Evolutionary conservation across 2,888 invertebrate genomes (phyloP), one percentile per base, ranked within the genome.

Genomic region (Drosophila robusta): DNA sequence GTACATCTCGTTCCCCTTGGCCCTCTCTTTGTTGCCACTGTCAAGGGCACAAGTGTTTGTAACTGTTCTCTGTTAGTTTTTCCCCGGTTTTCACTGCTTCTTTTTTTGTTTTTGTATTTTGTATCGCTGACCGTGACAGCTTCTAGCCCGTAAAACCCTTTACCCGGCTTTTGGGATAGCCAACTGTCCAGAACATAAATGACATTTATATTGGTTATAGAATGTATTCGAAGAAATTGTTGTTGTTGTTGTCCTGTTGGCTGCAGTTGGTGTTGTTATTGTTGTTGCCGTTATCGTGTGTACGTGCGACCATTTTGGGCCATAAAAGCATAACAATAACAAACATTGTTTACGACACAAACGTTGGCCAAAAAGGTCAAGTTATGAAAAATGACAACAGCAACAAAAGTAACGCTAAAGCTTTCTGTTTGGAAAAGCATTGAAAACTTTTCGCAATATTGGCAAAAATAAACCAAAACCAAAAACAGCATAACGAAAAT

Each of bases 141-240:
- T 80, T 82, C 60, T 64, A 34, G 39, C 18, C 51, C 51, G 42
- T 55, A 29, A 45, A 54, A 51, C 67, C 74, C 39, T 26, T 39
- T 51, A 32, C 44, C 26, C 44, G n/a, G 42, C 38, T 49, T 22
- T n/a, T 64, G 49, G 44, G 44, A 58, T 39, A 51, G 52, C 58
- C 67, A 80, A 72, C 78, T 85, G 89, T 87, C 85, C 75, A 52
- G 82, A 73, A 77, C 85, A 84, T 78, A 89, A 85, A 85, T 89
- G 85, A 87, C 85, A 87, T 79, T 85, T 89, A 81, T 83, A 83
- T 83, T 83, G 83, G 83, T 80, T 86, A 87, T 79, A 69, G 78
- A 78, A 75, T 67, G 87, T 76, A 83, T 83, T 86, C 82, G 74
- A 76, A 70, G 80, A 69, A 72, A 75, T 58, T 64, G 64, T 73